Evolutionary conservation across 2,113 vertebrate genomes (phyloP), one percentile per base, ranked within the genome.

Genomic region (Xyrauchen texanus): DNA sequence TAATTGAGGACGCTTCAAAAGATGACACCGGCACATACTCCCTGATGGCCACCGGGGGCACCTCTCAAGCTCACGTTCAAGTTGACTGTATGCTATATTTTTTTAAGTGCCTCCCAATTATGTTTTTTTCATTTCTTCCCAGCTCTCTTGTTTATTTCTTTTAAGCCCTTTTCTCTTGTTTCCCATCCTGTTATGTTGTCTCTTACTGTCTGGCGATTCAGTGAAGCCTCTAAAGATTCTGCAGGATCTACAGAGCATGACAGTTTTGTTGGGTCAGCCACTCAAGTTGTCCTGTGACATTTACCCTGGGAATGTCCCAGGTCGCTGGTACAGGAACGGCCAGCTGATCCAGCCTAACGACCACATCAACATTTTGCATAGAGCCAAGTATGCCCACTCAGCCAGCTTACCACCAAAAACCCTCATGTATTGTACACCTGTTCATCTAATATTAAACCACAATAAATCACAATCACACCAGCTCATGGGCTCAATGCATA

Each of bases 271-370:
- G 80, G 96, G 98, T 68, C 92, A 97, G 82, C 95, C 98, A 70
- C 86, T 98, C 8, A 94, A 93, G 82, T 68, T 99, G 79, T 95
- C 96, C 83, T 98, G 96, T 90, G 98, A 99, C 90, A 95, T 99
- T 85, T 92, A 69, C 63, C 97, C 97, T 45, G 95, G 95, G 77
- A 94, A 96, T 0, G 91, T 99, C 52, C 68, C 93, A 16, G 98
- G 98, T 6, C 97, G 96, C 70, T 99, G 98, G 98, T 98, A 96
- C 84, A 95, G 96, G 88, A 98, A 99, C 6, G 97, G 96, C 4
- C 95, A 98, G 81, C 87, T 95, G 51, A 86, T 98, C 34, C 95
- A 96, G 88, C 91, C 95, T 16, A 93, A 88, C 63, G 98, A 99
- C 53, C 96, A 89, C 53, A 83, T 98, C 71, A 96, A 91, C 82